Percentiles rank a stretch among this genome's conserved stretches.
phyloP scores from a whole-genome alignment of 2,797 vertebrate species.

The Rousettus madagascariensis region DNA sequence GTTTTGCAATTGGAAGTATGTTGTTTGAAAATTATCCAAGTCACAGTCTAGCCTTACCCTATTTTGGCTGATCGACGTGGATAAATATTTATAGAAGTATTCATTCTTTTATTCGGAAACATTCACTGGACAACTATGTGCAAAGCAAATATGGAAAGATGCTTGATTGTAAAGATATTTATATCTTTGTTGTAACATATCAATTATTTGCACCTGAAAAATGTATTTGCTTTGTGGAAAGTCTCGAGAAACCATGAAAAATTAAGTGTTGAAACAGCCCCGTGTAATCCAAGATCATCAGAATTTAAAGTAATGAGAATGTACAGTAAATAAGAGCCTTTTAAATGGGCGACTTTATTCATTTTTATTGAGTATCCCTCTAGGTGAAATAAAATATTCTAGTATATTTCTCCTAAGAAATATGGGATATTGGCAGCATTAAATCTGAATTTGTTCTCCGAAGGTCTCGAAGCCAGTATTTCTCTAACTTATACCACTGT shows the following conservation, averaged over 20 bases:
- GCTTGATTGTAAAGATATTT: slow-evolving; percentile 23
- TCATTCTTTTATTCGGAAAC: slow-evolving; percentile 47
- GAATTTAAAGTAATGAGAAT: slow-evolving; percentile 48
- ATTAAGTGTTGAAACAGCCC: slow-evolving; percentile 45
- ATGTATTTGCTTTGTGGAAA: slow-evolving; percentile 37
- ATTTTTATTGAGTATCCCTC: slow-evolving; percentile 29
- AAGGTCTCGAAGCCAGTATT: slow-evolving; percentile 41
- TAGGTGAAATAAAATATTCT: slow-evolving; percentile 52
- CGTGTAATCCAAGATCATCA: slow-evolving; percentile 34
- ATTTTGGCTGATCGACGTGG: slow-evolving; percentile 53
- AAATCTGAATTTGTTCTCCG: slow-evolving; percentile 56
- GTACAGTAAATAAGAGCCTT: slow-evolving; percentile 34
- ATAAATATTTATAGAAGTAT: slow-evolving; percentile 44
- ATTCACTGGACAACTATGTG: neutral
- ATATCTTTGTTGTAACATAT: slow-evolving; percentile 1
- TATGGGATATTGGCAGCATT: slow-evolving; percentile 15
- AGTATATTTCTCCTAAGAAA: slow-evolving; percentile 51
- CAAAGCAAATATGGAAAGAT: slow-evolving; percentile 46
- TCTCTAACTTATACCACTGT: slow-evolving; percentile 3
- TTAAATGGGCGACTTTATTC: slow-evolving; percentile 51
- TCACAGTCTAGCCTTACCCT: slow-evolving; percentile 30
- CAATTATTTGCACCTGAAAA: slow-evolving; percentile 39
- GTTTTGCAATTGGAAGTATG: slow-evolving; percentile 43
- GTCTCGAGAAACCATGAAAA: slow-evolving; percentile 52
- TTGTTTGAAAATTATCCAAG: slow-evolving; percentile 50